Evolutionary conservation across 2,888 invertebrate species (phyloP).

Genomic region (Xylophagus ater): DNA sequence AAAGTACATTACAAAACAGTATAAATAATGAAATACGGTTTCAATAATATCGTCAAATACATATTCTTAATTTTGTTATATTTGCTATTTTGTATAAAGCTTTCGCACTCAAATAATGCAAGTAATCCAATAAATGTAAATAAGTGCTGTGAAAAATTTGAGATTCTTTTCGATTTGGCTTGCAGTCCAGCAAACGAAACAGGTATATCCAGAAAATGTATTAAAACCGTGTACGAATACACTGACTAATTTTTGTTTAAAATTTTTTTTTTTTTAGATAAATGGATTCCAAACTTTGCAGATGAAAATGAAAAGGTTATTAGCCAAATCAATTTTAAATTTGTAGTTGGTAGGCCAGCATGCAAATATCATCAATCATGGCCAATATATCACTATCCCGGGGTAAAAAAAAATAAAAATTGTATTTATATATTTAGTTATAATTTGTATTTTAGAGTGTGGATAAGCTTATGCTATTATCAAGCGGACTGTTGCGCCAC

Average conservation of each 20-base stretch:
- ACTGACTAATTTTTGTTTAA: no score
- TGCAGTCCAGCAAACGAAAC: conserved; percentile 53
- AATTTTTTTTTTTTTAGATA: conserved; percentile 38
- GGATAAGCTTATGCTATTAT: conserved; percentile 48
- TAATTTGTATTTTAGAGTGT: conserved; percentile 34
- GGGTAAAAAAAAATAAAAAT: conserved; percentile 23
- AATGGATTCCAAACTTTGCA: conserved; percentile 53
- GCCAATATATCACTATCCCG: conserved; percentile 49
- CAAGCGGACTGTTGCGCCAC: conserved; percentile 63
- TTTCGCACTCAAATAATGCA: no score
- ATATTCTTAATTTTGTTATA: no score
- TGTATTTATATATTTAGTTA: conserved; percentile 8
- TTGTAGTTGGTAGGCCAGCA: conserved; percentile 53
- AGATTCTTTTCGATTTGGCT: conserved; percentile 54
- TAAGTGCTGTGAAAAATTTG: conserved; percentile 67
- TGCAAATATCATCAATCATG: conserved; percentile 60
- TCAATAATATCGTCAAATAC: no score
- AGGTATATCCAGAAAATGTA: no score
- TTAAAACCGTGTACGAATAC: no score
- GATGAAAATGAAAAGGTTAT: conserved; percentile 49
- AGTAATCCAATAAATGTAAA: conserved; percentile 51
- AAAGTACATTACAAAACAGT: no score
- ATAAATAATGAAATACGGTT: no score
- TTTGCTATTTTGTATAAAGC: no score
- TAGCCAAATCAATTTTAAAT: conserved; percentile 45